These are phyloP conservation scores for Gorsachius magnificus DNA, from an alignment of 2,797 vertebrate genomes.

Conservation along the genomic window DNA sequence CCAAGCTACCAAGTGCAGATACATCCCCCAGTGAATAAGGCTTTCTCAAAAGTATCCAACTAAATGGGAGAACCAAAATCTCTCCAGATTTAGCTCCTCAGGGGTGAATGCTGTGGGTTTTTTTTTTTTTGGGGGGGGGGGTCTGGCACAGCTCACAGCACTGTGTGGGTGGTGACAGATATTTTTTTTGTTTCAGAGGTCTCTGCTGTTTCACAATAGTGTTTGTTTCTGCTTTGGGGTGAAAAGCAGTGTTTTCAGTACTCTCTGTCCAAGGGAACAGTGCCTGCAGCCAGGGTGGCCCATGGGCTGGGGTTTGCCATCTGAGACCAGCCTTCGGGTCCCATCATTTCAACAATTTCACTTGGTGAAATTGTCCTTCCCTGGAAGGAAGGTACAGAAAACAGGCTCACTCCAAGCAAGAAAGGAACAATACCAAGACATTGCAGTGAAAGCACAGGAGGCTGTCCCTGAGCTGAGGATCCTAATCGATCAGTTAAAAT, in stretches of 20 bases:
- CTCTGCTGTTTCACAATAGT: slow-evolving; percentile 12
- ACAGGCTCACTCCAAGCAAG: neutral
- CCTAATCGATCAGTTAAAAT: neutral
- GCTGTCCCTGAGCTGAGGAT: neutral
- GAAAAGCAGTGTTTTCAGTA: neutral
- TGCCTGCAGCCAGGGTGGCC: neutral
- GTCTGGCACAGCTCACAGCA: neutral
- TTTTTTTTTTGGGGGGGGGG: neutral
- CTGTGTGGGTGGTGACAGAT: neutral
- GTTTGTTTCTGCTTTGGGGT: slow-evolving; percentile 10
- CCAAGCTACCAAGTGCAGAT: neutral
- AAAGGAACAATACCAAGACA: neutral
- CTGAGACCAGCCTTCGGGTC: neutral
- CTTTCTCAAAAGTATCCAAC: neutral
- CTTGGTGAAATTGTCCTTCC: neutral
- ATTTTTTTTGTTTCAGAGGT: neutral
- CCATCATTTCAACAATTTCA: neutral
- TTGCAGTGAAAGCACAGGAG: neutral
- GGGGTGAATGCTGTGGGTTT: neutral
- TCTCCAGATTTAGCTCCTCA: neutral
- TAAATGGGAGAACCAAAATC: neutral
- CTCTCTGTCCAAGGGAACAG: neutral
- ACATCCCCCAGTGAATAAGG: neutral
- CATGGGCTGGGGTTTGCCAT: neutral
- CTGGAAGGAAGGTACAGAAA: neutral